phyloP scores from a whole-genome alignment of 2,113 vertebrate genomes.

The Tachycineta bicolor region DNA sequence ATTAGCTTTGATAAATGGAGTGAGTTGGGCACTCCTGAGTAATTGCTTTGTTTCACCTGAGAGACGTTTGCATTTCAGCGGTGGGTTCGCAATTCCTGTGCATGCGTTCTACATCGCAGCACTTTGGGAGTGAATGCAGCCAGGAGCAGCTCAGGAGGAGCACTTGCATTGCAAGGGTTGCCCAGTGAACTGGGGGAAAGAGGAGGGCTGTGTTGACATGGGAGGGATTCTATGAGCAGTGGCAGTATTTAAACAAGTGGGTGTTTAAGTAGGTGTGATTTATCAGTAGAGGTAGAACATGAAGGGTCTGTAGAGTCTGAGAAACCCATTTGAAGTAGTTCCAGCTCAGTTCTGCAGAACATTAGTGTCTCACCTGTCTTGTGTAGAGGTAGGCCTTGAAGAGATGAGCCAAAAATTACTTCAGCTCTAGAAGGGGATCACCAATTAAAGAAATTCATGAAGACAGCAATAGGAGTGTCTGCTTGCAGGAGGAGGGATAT shows the following conservation, averaged over 20 bases:
- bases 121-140: neutral
- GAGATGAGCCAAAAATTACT: neutral
- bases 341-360: neutral
- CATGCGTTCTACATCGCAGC: neutral
- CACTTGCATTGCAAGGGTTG: neutral
- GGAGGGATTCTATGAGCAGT: neutral
- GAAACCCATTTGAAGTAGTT: neutral
- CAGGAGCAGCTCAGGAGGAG: neutral
- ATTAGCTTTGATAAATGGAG: conserved; percentile 28
- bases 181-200: neutral
- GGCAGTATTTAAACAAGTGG: neutral
- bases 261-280: neutral
- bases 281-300: neutral
- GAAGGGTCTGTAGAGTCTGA: neutral
- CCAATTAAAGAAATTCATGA: neutral
- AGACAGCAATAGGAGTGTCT: neutral
- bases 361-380: neutral
- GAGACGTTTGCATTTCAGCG: neutral
- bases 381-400: neutral
- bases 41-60: conserved; percentile 45
- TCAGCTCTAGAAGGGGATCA: neutral
- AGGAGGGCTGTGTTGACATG: neutral
- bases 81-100: neutral
- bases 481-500: fast-evolving
- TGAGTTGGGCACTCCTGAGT: neutral